Percentiles rank a stretch among this genome's conserved stretches.
phyloP scores from a whole-genome alignment of 2,113 vertebrate genomes.

The Cairina moschata region DNA sequence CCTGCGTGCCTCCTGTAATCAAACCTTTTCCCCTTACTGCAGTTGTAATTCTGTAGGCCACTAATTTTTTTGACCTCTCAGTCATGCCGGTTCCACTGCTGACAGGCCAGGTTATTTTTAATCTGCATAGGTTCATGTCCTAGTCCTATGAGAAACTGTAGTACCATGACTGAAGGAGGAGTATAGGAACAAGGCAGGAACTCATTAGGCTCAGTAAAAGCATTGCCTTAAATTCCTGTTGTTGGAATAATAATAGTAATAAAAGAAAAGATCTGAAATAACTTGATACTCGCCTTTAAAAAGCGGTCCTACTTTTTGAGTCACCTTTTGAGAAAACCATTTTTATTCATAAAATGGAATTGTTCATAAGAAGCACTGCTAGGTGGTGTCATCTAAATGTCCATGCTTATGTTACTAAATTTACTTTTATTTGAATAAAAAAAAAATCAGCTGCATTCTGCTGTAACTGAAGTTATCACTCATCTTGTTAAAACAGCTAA shows the following conservation, averaged over 20 bases:
- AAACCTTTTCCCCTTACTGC: background rate
- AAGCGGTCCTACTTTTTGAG: background rate
- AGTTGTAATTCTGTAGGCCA: background rate
- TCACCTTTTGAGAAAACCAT: background rate
- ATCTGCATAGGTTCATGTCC: background rate
- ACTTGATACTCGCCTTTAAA: background rate
- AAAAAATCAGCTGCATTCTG: background rate
- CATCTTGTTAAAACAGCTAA: background rate
- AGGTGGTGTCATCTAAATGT: background rate
- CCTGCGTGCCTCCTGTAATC: background rate
- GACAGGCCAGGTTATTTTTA: conserved; percentile 26
- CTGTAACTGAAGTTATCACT: background rate
- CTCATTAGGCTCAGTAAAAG: background rate
- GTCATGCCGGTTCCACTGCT: background rate
- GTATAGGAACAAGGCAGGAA: background rate
- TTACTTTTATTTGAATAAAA: background rate
- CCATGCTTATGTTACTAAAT: background rate
- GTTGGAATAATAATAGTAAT: background rate
- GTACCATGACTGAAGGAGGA: background rate
- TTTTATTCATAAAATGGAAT: background rate
- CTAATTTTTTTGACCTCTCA: background rate
- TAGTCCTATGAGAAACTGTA: background rate
- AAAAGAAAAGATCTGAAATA: background rate
- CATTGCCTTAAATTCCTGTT: background rate
- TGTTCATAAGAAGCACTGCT: background rate